Evolutionary conservation across 2,113 vertebrate genomes (phyloP), one percentile per base, ranked within the genome.

Genomic region (Cercopithecus mona): DNA sequence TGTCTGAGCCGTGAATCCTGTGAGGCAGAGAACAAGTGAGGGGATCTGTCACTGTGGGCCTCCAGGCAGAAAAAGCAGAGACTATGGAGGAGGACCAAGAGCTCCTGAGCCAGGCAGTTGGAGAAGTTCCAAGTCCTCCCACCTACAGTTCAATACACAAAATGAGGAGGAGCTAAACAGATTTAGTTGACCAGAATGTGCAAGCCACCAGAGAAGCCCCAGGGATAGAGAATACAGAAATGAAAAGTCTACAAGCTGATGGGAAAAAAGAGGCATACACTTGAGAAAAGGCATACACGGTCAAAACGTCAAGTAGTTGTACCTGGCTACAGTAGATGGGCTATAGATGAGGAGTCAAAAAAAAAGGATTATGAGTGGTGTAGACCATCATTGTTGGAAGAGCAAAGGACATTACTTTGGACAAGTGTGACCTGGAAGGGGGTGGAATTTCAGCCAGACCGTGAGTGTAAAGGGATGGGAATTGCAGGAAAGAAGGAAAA

Each of bases 1-100:
- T 97, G 81, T 93, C 90, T 97, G 93, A 98, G 81, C 94, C 61
- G 25, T 94, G 95, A 94, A 94, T 94, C 75, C 50, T 95, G 35
- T 64, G 86, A 95, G 92, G 80, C 94, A 84, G 68, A 87, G 68
- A 90, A 93, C 90, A 95, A 97, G 87, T 9, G 43, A 94, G 70
- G 81, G 70, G 86, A 95, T 88, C 79, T 30, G 38, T 96, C 75
- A 82, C 92, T 32, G 25, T 43, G 43, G 43, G 68, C 59, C 94
- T 97, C 59, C 25, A 57, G 76, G 94, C 48, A 96, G 95, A 95
- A 94, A 91, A 93, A 22, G 12, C 23, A 96, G 72, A 93, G 59
- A 70, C 48, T 11, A 40, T 52, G n/a, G 30, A 73, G 57, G 5
- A 57, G 43, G 66, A 55, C 79, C 17, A 30, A 35, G 61, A 55